phyloP scores from a whole-genome alignment of 1,140 invertebrate species.

The Ephestia elutella region DNA sequence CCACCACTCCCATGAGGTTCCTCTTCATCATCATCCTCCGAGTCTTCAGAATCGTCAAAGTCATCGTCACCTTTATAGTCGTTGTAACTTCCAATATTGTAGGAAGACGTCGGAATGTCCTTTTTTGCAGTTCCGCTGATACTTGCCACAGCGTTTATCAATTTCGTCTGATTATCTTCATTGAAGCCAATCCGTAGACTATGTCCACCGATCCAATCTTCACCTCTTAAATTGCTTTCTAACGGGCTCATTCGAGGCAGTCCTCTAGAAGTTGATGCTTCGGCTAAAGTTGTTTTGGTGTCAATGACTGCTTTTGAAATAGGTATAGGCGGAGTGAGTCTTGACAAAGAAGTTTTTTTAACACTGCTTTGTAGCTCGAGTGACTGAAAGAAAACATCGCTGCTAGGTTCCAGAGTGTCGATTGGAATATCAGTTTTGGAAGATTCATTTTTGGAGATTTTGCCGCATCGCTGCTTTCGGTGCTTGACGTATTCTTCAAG shows the following conservation, averaged over 20 bases:
- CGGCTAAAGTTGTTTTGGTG: conserved; percentile 39
- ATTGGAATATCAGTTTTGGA: conserved; percentile 52
- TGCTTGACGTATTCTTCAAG: conserved; percentile 88
- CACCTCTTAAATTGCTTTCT: conserved; percentile 65
- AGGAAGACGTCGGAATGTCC: conserved; percentile 57
- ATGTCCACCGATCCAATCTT: conserved; percentile 77
- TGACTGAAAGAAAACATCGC: conserved; percentile 89
- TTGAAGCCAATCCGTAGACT: conserved; percentile 71
- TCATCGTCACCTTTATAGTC: conserved; percentile 75
- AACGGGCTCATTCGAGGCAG: conserved; percentile 56
- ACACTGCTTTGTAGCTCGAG: conserved; percentile 87
- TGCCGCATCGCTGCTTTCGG: conserved; percentile 79
- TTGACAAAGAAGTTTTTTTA: conserved; percentile 71
- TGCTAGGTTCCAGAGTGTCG: conserved; percentile 63
- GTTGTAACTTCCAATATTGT: conserved; percentile 61
- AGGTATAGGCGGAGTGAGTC: conserved; percentile 52
- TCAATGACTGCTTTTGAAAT: conserved; percentile 65
- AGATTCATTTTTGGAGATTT: conserved; percentile 42
- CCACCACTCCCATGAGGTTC: conserved; percentile 75
- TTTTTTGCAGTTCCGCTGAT: conserved; percentile 74
- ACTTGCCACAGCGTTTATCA: conserved; percentile 77
- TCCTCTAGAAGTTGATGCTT: conserved; percentile 50
- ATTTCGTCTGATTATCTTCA: conserved; percentile 75
- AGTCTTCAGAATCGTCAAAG: conserved; percentile 72
- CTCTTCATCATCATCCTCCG: conserved; percentile 77